phyloP scores from a whole-genome alignment of 1,140 invertebrate species.

The Schmidtea mediterranea region DNA sequence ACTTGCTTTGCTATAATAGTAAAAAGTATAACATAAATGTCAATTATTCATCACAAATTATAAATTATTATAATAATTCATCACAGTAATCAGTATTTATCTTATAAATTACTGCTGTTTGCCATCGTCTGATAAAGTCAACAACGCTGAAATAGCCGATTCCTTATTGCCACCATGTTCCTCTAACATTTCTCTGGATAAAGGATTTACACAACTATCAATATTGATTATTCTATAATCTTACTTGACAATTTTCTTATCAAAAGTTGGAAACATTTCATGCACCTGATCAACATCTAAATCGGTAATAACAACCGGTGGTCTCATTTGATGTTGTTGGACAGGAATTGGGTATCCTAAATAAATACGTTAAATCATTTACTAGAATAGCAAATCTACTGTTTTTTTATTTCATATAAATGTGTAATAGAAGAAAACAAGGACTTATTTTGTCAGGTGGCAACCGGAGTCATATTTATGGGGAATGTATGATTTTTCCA shows the following conservation, averaged over 20 bases:
- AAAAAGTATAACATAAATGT: no score
- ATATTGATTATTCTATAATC: no score
- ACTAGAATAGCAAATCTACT: not conserved
- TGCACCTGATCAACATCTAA: conserved; percentile 53
- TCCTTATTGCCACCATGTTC: conserved; percentile 66
- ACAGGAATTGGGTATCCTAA: conserved; percentile 8
- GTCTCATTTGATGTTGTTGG: conserved; percentile 7
- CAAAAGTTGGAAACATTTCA: conserved; percentile 83
- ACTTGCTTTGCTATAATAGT: no score
- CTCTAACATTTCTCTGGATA: conserved; percentile 37
- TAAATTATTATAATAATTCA: no score
- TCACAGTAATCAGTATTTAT: no score
- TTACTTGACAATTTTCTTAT: conserved; percentile 62
- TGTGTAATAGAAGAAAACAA: no score
- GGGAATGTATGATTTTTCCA: no score
- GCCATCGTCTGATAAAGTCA: conserved; percentile 37
- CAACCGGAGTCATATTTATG: no score
- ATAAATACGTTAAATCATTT: not conserved
- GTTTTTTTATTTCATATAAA: not conserved
- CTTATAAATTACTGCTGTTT: no score
- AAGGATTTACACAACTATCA: no score
- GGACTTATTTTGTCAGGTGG: no score
- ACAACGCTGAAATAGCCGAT: conserved; percentile 54
- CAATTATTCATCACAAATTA: no score
- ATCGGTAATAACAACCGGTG: conserved; percentile 29